Evolutionary conservation across 2,888 invertebrate genomes (phyloP), one percentile per base, ranked within the genome.

Genomic region (Laspeyria flexula): DNA sequence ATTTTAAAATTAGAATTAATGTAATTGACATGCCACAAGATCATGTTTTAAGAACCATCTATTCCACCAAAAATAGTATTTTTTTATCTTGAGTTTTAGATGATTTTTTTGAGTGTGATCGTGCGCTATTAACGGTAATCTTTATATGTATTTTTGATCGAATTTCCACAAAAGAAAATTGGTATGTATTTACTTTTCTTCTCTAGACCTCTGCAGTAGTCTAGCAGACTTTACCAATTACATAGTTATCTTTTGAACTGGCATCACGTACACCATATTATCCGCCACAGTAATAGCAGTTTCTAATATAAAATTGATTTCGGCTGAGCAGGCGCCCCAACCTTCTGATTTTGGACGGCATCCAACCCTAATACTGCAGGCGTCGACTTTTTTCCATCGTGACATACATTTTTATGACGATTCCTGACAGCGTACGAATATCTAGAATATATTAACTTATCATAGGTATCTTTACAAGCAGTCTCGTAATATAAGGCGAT

Each of bases 291-390:
- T 65, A 65, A 64, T 62, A 69, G 47, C 41, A 55, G 60, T 48
- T 66, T 61, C 63, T 67, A 64, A 73, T 77, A 73, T 71, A 72
- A 74, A 78, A 80, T 79, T 74, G 76, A 77, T 78, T 77, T 77
- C 68, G 58, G 70, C 73, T 71, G 77, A 79, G 57, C 70, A 65
- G 56, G 71, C 77, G 48, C 43, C 50, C 39, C 43, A 56, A 47
- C 60, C 49, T 59, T 55, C 60, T 48, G 55, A 59, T 65, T 66
- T 78, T 80, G 79, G 81, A 79, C 46, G 57, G 44, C 58, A 60
- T 78, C 79, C 81, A 80, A 76, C 30, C 41, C 52, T 58, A 65
- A 64, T 72, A 65, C 58, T 64, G 75, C 66, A 65, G 56, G 61
- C 47, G 33, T 54, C 31, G 50, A 48, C 50, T 56, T 75, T 75